Conservation (phyloP, 2,888 invertebrate genomes). For the Aphodius sticticus region DNA sequence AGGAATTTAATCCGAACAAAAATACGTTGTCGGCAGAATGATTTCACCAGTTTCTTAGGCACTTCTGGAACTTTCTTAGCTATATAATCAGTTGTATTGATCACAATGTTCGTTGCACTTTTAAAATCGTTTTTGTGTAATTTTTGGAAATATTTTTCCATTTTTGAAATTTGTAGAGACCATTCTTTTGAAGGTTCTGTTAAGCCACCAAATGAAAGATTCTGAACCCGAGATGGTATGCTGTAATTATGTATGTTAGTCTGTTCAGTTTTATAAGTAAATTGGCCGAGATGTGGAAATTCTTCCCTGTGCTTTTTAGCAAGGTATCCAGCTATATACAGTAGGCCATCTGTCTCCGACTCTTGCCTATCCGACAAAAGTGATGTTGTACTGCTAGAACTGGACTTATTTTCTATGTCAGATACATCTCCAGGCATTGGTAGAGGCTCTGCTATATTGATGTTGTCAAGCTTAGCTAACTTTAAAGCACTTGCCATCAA, state of each 20-base stretch:
- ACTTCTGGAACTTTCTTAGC: too few relatives aligned
- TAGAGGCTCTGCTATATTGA: background rate
- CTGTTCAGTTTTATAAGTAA: slow-evolving; percentile 22
- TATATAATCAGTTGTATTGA: too few relatives aligned
- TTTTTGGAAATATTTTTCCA: too few relatives aligned
- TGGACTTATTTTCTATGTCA: background rate
- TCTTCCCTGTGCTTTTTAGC: too few relatives aligned
- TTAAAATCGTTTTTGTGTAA: too few relatives aligned
- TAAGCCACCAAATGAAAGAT: slow-evolving; percentile 40
- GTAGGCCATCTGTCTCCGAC: slow-evolving; percentile 16
- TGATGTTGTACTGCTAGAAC: background rate
- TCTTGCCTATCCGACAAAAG: background rate
- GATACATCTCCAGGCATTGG: background rate
- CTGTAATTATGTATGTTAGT: slow-evolving; percentile 26
- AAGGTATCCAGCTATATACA: too few relatives aligned
- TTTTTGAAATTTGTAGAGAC: too few relatives aligned
- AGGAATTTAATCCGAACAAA: too few relatives aligned
- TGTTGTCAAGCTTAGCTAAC: background rate
- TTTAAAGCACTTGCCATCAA: background rate
- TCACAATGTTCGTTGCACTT: too few relatives aligned
- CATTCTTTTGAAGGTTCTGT: slow-evolving; percentile 36
- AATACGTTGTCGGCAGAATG: too few relatives aligned
- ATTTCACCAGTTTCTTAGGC: too few relatives aligned
- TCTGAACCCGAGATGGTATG: slow-evolving; percentile 39
- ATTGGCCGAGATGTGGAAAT: slow-evolving; percentile 6